A percentile compares a stretch with the other conserved stretches of the same genome.
Evolutionary conservation across 2,797 vertebrate genomes (phyloP).

Genomic region (Takifugu ocellatus): DNA sequence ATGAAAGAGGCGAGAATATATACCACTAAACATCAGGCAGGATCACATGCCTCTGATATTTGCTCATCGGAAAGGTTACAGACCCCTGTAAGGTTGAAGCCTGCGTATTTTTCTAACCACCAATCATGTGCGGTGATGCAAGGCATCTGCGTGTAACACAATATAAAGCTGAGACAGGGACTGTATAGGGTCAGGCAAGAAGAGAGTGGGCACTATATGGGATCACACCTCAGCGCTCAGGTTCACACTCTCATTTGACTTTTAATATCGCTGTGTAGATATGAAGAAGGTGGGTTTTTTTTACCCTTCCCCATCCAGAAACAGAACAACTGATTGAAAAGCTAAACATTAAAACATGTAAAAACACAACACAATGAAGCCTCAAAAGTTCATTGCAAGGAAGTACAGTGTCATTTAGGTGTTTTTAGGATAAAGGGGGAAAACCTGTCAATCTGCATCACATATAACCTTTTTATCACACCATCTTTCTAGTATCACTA

Average conservation of each 20-base stretch:
- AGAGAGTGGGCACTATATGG: conserved; percentile 46
- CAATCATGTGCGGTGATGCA: conserved; percentile 74
- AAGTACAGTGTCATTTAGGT: conserved; percentile 48
- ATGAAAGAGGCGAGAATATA: conserved; percentile 64
- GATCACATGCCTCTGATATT: conserved; percentile 71
- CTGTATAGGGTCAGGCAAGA: conserved; percentile 33
- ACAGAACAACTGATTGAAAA: conserved; percentile 19
- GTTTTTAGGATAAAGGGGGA: conserved; percentile 61
- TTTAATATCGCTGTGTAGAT: conserved; percentile 30
- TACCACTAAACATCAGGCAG: conserved; percentile 64
- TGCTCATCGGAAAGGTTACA: conserved; percentile 68
- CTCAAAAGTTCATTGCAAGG: conserved; percentile 45
- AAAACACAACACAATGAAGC: conserved; percentile 47
- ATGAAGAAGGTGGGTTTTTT: conserved; percentile 23
- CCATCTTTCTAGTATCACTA: conserved; percentile 62
- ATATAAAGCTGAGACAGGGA: conserved; percentile 40
- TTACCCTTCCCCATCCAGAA: conserved; percentile 5
- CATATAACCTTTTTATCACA: conserved; percentile 65
- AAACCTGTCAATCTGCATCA: conserved; percentile 69
- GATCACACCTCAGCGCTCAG: conserved; percentile 35
- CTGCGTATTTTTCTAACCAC: conserved; percentile 74
- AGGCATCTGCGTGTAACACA: conserved; percentile 38
- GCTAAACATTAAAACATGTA: conserved; percentile 18
- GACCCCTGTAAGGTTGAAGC: conserved; percentile 72
- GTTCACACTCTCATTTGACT: conserved; percentile 42